A percentile compares a stretch with the other conserved stretches of the same genome.
Evolutionary conservation across 2,797 vertebrate genomes (phyloP).

Genomic region (Pyrocephalus nanus): DNA sequence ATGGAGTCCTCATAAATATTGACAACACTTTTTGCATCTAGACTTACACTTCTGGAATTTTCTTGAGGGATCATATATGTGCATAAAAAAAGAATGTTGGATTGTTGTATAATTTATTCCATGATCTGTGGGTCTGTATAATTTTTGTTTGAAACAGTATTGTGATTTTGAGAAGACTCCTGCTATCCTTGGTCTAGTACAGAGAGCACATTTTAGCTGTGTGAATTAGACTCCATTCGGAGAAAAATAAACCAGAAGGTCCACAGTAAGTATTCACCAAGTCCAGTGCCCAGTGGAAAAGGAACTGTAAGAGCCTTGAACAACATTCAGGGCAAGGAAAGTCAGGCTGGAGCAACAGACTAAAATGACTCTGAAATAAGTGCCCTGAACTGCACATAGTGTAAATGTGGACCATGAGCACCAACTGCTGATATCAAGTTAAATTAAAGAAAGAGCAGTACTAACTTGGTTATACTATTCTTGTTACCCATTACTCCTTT

Average conservation of each 20-base stretch:
- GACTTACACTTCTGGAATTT: not conserved
- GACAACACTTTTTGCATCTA: not conserved
- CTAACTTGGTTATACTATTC: not conserved
- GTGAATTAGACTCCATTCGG: not conserved
- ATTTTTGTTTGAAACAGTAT: not conserved
- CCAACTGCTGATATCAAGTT: not conserved
- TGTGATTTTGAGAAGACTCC: not conserved
- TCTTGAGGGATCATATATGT: not conserved
- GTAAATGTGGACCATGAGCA: no score
- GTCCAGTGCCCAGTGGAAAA: not conserved
- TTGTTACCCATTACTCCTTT: not conserved
- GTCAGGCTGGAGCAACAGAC: not conserved
- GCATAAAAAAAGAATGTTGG: not conserved
- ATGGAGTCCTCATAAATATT: not conserved
- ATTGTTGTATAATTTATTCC: not conserved
- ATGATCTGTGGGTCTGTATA: not conserved
- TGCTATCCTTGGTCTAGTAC: not conserved
- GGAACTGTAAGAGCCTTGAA: not conserved
- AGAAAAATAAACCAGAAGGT: not conserved
- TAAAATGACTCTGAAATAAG: not conserved
- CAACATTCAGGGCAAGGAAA: not conserved
- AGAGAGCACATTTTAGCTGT: not conserved
- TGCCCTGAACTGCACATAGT: not conserved
- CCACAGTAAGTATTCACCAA: not conserved
- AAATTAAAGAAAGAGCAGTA: not conserved